phyloP scores from a whole-genome alignment of 1,140 invertebrate genomes.

The Acyrthosiphon pisum region DNA sequence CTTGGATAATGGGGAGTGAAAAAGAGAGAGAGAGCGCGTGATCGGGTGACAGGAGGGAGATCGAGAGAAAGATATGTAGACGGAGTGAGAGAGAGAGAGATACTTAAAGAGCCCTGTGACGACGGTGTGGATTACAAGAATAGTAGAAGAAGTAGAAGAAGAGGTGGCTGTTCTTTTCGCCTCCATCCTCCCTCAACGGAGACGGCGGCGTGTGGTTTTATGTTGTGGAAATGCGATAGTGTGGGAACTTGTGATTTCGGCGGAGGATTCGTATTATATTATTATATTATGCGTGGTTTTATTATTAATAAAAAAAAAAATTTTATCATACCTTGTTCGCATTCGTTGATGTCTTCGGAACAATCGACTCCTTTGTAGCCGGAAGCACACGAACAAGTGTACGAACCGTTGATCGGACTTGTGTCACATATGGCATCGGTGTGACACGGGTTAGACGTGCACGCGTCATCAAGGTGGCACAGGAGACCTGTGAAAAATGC shows the following conservation, averaged over 20 bases:
- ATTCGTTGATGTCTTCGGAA: conserved; percentile 94
- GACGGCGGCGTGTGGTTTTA: conserved; percentile 38
- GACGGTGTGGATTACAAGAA: conserved; percentile 49
- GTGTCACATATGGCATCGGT: conserved; percentile 93
- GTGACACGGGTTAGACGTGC: conserved; percentile 95
- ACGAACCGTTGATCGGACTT: conserved; percentile 92
- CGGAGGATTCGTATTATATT: conserved; percentile 27
- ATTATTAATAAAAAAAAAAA: background rate
- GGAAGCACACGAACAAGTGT: conserved; percentile 89
- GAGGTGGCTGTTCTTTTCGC: background rate
- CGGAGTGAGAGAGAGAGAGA: background rate
- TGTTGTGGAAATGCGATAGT: conserved; percentile 53
- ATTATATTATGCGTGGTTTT: background rate
- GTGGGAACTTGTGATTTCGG: conserved; percentile 50
- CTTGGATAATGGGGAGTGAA: conserved; percentile 9
- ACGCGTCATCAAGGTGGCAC: conserved; percentile 96
- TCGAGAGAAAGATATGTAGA: background rate
- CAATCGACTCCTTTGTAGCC: conserved; percentile 92
- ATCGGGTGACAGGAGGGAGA: background rate
- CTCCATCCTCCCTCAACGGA: background rate
- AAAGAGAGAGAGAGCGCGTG: background rate
- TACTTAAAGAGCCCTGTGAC: conserved; percentile 11
- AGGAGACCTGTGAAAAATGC: conserved; percentile 73
- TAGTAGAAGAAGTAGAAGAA: conserved; percentile 32
- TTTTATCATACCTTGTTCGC: conserved; percentile 79